phyloP scores from a whole-genome alignment of 2,888 invertebrate species.

The Cerceris ruficornis region DNA sequence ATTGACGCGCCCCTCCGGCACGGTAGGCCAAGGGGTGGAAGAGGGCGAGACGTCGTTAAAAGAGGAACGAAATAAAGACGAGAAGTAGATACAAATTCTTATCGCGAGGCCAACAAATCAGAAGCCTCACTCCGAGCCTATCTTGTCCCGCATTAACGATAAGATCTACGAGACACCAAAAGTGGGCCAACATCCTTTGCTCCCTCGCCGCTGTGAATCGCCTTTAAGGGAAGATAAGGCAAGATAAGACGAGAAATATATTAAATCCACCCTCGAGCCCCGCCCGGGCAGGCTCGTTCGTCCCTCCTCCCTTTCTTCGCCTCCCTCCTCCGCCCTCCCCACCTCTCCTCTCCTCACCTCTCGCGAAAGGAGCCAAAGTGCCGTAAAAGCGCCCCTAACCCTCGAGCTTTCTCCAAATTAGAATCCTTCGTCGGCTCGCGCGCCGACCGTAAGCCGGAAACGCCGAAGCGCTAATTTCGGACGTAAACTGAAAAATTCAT shows the following conservation, averaged over 20 bases:
- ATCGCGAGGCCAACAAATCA: constrained; percentile 73
- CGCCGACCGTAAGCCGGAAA: neutral
- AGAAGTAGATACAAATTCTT: constrained; percentile 67
- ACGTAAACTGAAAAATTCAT: constrained; percentile 57
- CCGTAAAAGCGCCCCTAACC: constrained; percentile 38
- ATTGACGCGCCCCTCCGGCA: neutral
- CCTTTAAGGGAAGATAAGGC: constrained; percentile 69
- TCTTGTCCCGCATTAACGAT: constrained; percentile 72
- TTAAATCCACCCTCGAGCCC: constrained; percentile 65
- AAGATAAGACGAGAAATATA: constrained; percentile 71
- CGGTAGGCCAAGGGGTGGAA: constrained; percentile 1
- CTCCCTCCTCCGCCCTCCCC: constrained; percentile 9
- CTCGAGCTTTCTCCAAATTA: constrained; percentile 58
- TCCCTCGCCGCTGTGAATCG: constrained; percentile 65
- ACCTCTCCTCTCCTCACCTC: neutral
- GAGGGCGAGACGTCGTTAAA: constrained; percentile 35
- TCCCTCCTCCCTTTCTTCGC: constrained; percentile 26
- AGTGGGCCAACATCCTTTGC: constrained; percentile 69
- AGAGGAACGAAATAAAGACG: constrained; percentile 48
- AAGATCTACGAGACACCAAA: constrained; percentile 71
- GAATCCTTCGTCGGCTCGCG: constrained; percentile 63
- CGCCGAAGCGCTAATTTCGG: constrained; percentile 50
- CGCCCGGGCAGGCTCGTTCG: constrained; percentile 47
- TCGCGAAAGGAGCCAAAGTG: constrained; percentile 27
- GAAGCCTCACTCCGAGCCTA: constrained; percentile 64